phyloP scores from a whole-genome alignment of 1,140 invertebrate genomes.

The Scaptomyza graminum region DNA sequence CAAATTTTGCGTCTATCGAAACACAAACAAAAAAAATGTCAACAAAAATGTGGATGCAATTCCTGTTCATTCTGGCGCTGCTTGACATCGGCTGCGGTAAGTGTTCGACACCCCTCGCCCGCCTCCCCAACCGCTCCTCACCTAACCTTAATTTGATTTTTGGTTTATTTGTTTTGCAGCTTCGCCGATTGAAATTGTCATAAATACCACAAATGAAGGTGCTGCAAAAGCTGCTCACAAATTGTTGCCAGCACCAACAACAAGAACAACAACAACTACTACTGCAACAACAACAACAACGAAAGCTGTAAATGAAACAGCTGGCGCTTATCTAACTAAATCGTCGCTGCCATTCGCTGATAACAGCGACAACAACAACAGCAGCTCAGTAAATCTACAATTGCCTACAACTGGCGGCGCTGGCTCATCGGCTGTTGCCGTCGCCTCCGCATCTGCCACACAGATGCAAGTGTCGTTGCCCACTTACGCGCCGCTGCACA shows the following conservation, averaged over 20 bases:
- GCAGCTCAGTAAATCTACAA: conserved; percentile 23
- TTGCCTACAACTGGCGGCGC: conserved; percentile 26
- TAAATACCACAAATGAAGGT: conserved; percentile 55
- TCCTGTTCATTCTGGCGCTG: conserved; percentile 57
- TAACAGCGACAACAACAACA: conserved; percentile 58
- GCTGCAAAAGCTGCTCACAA: conserved; percentile 31
- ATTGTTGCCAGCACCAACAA: conserved; percentile 28
- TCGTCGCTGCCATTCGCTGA: conserved; percentile 57
- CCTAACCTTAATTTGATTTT: conserved; percentile 53
- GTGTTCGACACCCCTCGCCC: conserved; percentile 10
- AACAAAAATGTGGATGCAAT: conserved; percentile 53
- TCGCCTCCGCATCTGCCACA: conserved; percentile 20
- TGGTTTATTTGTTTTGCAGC: conserved; percentile 39
- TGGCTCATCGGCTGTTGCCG: conserved; percentile 12
- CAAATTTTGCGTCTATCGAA: conserved; percentile 32
- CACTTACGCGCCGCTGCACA: conserved; percentile 51
- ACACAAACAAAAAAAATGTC: conserved; percentile 26
- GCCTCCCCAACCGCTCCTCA: not conserved
- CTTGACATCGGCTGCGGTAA: conserved; percentile 52
- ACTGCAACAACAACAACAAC: conserved; percentile 29
- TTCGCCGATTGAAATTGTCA: conserved; percentile 60
- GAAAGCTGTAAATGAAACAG: conserved; percentile 62
- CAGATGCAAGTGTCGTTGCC: conserved; percentile 39
- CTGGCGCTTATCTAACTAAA: conserved; percentile 73
- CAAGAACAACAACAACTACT: conserved; percentile 11